Evolutionary conservation across 2,113 vertebrate species (phyloP), one percentile per base, ranked within the genome.

Genomic region (Nannobrachium achirus): DNA sequence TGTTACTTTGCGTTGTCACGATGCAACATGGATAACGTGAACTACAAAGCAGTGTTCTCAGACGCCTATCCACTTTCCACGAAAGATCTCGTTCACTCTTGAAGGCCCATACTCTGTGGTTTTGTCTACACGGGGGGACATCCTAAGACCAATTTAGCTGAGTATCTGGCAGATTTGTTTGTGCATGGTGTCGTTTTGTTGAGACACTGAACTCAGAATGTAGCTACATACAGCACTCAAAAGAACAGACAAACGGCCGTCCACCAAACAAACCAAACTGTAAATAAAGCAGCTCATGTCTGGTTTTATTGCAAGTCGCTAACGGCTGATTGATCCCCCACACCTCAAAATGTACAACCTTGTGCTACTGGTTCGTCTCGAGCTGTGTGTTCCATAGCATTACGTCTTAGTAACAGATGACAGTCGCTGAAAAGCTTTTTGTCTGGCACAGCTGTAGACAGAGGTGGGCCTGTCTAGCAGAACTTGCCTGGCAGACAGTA

Each of bases 401-500:
- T 60, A 67, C 64, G 75, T 71, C 77, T 81, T 63, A 77, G 59
- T 72, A 82, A 9, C 61, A 75, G 61, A 81, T 78, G 88, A 82
- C 87, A 78, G 78, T 76, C 69, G 14, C 77, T 82, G 83, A 88
- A 86, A 87, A 80, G 82, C 76, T 81, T 81, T 82, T 88, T 86
- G 73, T 87, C 44, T 80, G 56, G 4, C 66, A 71, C 77, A 40
- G 80, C 76, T 80, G 83, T 19, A 85, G 84, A 89, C 88, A 87
- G 80, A 87, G 75, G 66, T 74, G 81, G 71, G 79, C 82, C 83
- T 87, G 85, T 85, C 81, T 88, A 61, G 18, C 41, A 45, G 75
- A n/a, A 67, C 57, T 71, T 66, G 87, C 71, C 72, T 85, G 67
- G 63, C 81, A 89, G 87, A 87, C 89, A 81, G 82, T 78, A 82